Evolutionary conservation across 2,888 invertebrate species (phyloP).

Genomic region (Stomorhina lunata): DNA sequence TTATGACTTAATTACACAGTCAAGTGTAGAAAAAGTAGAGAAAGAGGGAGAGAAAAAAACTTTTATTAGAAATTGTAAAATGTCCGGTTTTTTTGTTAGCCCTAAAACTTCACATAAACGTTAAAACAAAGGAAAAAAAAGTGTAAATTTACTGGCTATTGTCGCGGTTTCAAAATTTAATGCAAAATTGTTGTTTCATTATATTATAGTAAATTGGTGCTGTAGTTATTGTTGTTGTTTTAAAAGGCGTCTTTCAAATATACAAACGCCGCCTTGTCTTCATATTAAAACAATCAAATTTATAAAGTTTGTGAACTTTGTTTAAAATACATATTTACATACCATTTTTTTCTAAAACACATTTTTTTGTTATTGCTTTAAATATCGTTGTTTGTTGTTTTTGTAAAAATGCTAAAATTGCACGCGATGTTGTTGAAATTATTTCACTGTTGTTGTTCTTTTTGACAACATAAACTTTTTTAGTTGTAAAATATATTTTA

Average conservation of each 20-base stretch:
- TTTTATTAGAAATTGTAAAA: constrained; percentile 9
- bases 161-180: too few species aligned
- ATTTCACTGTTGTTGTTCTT: background rate
- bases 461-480: background rate
- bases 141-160: background rate
- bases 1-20: constrained; percentile 76
- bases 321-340: constrained; percentile 68
- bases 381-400: constrained; percentile 71
- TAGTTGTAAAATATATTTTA: background rate
- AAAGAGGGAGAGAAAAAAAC: background rate
- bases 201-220: constrained; percentile 2
- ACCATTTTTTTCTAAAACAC: constrained; percentile 69
- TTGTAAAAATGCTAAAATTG: constrained; percentile 71
- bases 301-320: constrained; percentile 66
- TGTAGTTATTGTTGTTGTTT: constrained; percentile 7
- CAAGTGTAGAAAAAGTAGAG: background rate
- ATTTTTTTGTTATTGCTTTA: constrained; percentile 71
- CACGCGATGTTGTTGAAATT: constrained; percentile 74
- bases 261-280: constrained; percentile 17
- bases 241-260: constrained; percentile 11
- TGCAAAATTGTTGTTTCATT: background rate
- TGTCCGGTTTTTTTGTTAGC: constrained; percentile 23
- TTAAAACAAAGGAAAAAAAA: background rate
- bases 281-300: background rate
- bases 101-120: background rate